Base-by-base conservation (phyloP, 1,140 invertebrate species). In the Bombus soroeensis region DNA sequence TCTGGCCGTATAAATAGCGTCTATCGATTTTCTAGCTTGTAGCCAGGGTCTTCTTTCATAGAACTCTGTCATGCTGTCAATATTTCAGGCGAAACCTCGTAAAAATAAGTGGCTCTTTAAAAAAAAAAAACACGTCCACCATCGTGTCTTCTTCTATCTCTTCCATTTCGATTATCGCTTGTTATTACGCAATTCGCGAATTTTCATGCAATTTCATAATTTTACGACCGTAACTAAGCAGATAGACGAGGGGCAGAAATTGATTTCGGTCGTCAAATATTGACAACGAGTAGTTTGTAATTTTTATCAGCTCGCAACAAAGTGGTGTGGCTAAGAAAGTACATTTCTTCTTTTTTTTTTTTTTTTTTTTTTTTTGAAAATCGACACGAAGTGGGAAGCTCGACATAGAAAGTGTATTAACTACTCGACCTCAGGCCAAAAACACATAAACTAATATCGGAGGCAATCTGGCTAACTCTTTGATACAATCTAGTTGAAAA, bases 1-100 rank as follows among this genome's bases (percentile, higher is more conserved):
- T 76, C 86, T 57, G 39, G 18, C 43, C 37, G 47, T 87, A 89
- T 89, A 89, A 89, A 89, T 89, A 89, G 86, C 86, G 59, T 22
- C 64, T 87, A 89, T 89, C 71, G 88, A 89, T 89, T 87, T 85
- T 81, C 72, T 34, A 81, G 41, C 74, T 59, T 53, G 75, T 57
- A 66, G 53, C 10, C 57, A 75, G 47, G 37, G 32, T 81, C 71
- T 85, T 87, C 86, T 72, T 83, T 83, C 77, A 41, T 37, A 28
- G 64, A 74, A 41, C 41, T 28, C 78, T 83, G 53, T 59, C 73
- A 39, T 1, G 57, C 47, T 57, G 62, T 89, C 81, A 68, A 89
- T 88, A 88, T 84, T 83, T 88, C 76, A 87, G 47, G 57, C 9
- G 25, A 34, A 86, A 76, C 39, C 37, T 25, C 41, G 71, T 74